Evolutionary conservation across 2,797 vertebrate species (phyloP), one percentile per base, ranked within the genome.

Genomic region (Emys orbicularis): DNA sequence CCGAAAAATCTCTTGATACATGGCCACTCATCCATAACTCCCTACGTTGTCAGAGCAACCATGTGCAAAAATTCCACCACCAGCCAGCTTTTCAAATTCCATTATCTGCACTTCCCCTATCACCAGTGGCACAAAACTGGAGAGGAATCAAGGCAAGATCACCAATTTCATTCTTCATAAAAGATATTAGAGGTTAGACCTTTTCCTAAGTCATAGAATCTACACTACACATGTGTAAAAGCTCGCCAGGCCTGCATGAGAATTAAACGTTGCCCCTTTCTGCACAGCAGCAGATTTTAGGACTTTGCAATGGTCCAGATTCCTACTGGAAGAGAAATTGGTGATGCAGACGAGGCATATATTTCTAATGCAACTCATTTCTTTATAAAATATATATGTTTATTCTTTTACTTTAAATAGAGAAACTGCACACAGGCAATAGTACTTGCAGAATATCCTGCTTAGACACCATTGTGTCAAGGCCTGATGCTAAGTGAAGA

Each of bases 391-490:
- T 49, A 23, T 85, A 88, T n/a, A 41, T 8, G 23, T 74, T 12
- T 21, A n/a, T 12, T 41, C 6, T 54, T 95, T 79, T 77, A 53
- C 87, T 91, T 85, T 91, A 59, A 79, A 91, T 12, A 23, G 6
- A 76, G 79, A n/a, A 87, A 91, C 3, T 37, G 54, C 37, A 44
- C 10, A 29, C 41, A 88, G 91, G 29, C 54, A 84, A 93, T 80
- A 83, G 80, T 80, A n/a, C 86, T 94, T 93, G 88, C 74, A 90
- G 82, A 95, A 86, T 50, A 94, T 25, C 74, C 37, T 72, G 83
- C 87, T 84, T 4, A 12, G 68, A 88, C 34, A 79, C 5, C 16
- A 61, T 56, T 1, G 1, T 86, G 34, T 29, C 50, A 84, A 57
- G 11, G 19, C 84, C 49, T 84, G 79, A 56, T 81, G 57, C 18